Percentiles rank a stretch among this genome's conserved stretches.
Evolutionary conservation across 2,888 invertebrate genomes (phyloP).

Genomic region (Acanthosepion lycidas): DNA sequence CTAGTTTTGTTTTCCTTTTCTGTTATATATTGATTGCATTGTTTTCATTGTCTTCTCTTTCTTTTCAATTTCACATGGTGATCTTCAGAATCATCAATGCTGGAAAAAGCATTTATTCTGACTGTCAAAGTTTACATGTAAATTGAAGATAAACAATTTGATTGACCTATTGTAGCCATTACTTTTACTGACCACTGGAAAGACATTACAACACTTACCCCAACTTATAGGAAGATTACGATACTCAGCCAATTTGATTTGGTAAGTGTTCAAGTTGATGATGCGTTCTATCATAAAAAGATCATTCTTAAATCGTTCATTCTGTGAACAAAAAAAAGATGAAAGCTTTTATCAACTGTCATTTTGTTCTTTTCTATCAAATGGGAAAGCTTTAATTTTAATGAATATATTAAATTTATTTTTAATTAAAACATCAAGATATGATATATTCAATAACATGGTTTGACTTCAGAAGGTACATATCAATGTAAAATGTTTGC

Average conservation of each 20-base stretch:
- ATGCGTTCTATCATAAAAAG: conserved; percentile 74
- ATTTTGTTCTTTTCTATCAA: neutral
- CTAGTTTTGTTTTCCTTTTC: too few relatives aligned
- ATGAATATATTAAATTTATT: neutral
- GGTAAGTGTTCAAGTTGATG: conserved; percentile 73
- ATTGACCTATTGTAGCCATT: too few relatives aligned
- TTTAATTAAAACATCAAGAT: neutral
- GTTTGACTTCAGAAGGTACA: too few relatives aligned
- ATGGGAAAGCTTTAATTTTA: neutral
- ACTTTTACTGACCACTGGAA: neutral
- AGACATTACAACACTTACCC: conserved; percentile 56
- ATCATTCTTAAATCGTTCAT: conserved; percentile 59
- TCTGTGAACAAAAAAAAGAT: neutral
- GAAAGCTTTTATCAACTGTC: neutral
- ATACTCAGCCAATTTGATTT: conserved; percentile 72
- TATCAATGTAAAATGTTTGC: too few relatives aligned
- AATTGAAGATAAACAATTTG: too few relatives aligned
- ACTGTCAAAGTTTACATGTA: too few relatives aligned
- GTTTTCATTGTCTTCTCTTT: too few relatives aligned
- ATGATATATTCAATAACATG: too few relatives aligned
- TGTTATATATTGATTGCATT: too few relatives aligned
- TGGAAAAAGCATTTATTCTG: too few relatives aligned
- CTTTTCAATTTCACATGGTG: too few relatives aligned
- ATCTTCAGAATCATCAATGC: too few relatives aligned
- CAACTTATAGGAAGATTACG: conserved; percentile 64